These are phyloP conservation scores for Picathartes gymnocephalus DNA, from an alignment of 2,113 vertebrate species.

Conservation along the genomic window DNA sequence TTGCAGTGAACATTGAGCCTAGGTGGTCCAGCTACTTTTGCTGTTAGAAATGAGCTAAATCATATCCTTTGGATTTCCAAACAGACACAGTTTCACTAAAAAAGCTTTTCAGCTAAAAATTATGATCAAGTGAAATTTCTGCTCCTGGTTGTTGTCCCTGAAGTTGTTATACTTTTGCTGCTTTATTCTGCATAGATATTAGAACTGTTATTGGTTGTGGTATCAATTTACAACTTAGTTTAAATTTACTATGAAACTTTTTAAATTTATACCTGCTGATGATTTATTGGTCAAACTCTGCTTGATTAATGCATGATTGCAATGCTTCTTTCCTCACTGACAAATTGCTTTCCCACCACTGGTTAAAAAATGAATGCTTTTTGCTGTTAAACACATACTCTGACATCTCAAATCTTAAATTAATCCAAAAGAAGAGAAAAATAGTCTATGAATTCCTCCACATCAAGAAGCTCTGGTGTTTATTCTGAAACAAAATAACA, in stretches of 20 bases:
- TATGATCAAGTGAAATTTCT: not conserved
- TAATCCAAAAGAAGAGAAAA: constrained; percentile 60
- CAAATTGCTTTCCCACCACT: constrained; percentile 48
- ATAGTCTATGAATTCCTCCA: constrained; percentile 17
- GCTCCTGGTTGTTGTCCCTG: not conserved
- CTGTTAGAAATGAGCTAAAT: not conserved
- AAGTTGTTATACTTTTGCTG: not conserved
- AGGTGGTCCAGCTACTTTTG: not conserved
- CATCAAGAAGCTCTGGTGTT: constrained; percentile 25
- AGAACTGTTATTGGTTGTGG: not conserved
- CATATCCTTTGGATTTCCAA: not conserved
- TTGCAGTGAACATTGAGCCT: not conserved
- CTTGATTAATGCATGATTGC: constrained; percentile 60
- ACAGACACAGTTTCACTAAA: not conserved
- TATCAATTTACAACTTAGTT: not conserved
- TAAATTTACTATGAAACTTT: constrained; percentile 47
- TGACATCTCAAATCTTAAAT: constrained; percentile 59
- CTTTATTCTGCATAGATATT: not conserved
- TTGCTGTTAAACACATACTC: constrained; percentile 53
- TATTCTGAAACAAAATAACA: constrained; percentile 42
- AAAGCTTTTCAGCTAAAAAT: not conserved
- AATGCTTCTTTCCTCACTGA: constrained; percentile 39
- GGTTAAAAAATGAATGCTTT: constrained; percentile 66
- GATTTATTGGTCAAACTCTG: constrained; percentile 47
- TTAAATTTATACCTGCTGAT: constrained; percentile 46